Evolutionary conservation across 1,140 invertebrate species (phyloP).

Genomic region (Cataglyphis hispanica): DNA sequence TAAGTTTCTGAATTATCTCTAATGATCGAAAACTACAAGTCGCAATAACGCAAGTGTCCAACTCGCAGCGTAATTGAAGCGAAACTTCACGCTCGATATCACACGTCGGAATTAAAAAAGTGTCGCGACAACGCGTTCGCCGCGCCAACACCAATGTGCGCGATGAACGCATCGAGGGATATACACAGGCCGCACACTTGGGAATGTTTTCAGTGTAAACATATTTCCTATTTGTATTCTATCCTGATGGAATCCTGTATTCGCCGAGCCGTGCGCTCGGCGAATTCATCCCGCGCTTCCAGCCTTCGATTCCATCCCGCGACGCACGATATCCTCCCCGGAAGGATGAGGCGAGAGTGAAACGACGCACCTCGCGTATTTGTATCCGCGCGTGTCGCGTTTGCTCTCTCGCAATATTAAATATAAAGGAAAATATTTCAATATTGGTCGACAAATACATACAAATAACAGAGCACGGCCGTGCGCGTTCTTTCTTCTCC

Average conservation of each 20-base stretch:
- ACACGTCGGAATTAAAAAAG: constrained; percentile 43
- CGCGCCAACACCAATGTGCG: background rate
- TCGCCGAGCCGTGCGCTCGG: constrained; percentile 34
- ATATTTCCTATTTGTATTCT: constrained; percentile 84
- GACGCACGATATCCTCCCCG: constrained; percentile 17
- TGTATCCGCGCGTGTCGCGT: constrained; percentile 60
- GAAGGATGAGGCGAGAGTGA: constrained; percentile 25
- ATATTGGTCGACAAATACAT: constrained; percentile 79
- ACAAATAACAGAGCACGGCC: constrained; percentile 58
- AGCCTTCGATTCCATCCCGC: constrained; percentile 49
- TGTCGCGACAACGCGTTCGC: constrained; percentile 1
- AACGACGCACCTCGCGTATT: constrained; percentile 19
- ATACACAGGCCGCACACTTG: constrained; percentile 29
- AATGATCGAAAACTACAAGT: constrained; percentile 13
- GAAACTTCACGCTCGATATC: constrained; percentile 17
- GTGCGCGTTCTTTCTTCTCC: constrained; percentile 24
- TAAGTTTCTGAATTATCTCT: background rate
- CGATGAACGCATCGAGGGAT: constrained; percentile 12
- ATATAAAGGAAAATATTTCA: constrained; percentile 82
- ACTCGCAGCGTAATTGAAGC: constrained; percentile 27
- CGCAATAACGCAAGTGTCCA: background rate
- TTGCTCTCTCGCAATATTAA: constrained; percentile 78
- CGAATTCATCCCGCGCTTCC: constrained; percentile 54
- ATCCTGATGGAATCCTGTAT: constrained; percentile 74
- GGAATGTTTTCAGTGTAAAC: constrained; percentile 77